A percentile compares a stretch with the other conserved stretches of the same genome.
phyloP scores from a whole-genome alignment of 2,113 vertebrate species.

The Mystacornis crossleyi region DNA sequence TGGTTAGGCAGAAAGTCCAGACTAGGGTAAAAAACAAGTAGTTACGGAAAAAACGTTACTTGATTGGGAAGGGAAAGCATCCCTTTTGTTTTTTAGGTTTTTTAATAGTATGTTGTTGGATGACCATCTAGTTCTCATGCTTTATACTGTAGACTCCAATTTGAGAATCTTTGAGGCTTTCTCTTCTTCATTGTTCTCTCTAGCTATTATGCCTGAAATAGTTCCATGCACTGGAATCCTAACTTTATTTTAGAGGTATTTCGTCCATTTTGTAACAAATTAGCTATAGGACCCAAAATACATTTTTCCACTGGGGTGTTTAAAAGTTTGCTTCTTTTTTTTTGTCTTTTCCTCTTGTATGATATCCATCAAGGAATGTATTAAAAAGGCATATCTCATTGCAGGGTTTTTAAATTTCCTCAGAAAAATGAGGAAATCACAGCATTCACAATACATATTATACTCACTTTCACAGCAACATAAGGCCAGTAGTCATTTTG shows the following conservation, averaged over 20 bases:
- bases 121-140: background rate
- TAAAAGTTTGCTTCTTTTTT: background rate
- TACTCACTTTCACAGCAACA: background rate
- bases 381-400: background rate
- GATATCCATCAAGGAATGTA: background rate
- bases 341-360: fast-evolving
- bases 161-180: background rate
- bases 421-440: background rate
- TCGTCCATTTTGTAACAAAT: background rate
- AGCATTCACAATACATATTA: background rate
- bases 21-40: background rate
- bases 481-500: background rate
- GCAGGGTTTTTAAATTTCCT: background rate
- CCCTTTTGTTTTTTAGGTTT: background rate
- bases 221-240: background rate
- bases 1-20: background rate
- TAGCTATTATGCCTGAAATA: background rate
- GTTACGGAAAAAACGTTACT: background rate
- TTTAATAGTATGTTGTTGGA: background rate
- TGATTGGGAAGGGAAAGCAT: background rate
- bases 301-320: background rate
- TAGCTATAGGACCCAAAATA: background rate
- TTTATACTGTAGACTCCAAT: background rate
- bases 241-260: background rate
- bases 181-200: background rate